Base-by-base conservation (phyloP, 2,888 invertebrate genomes). In the Pedicia rivosa region DNA sequence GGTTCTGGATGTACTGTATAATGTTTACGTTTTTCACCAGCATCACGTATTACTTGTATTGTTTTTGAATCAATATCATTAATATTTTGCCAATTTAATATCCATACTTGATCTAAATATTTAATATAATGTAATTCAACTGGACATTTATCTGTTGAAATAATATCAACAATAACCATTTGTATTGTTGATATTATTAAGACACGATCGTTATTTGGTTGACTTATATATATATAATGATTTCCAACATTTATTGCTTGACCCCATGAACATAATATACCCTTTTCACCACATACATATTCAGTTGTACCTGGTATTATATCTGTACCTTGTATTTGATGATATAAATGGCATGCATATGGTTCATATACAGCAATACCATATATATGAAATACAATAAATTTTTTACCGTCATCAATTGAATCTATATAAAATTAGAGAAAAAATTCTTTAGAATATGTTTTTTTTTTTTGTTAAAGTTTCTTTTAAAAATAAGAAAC, bases 361-460 rank as follows among this genome's bases (percentile, higher is more conserved):
- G 80, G 78, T 46, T 79, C 77, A 57, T 79, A 78, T 29, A 78
- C 69, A 2, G 75, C 73, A 47, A 79, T 72, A 17, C 81, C 81
- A 65, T 74, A 71, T 47, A 77, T 74, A 57, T 80, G 78, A 57
- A 80, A 80, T 9, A 78, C 75, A 51, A 79, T 73, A 57, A 80
- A 78, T 46, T 73, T 57, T 74, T 72, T 50, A 72, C 70, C 8
- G 24, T 25, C 10, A 25, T 24, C 22, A 15, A 22, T 2, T 22
- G n/a, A 24, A 10, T 20, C 8, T 20, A 20, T 20, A 6, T 20
- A 20, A 5, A 20, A 20, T 6, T 20, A 20, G 20, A 20, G 5
- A 20, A 8, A 49, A 53, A n/a, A n/a, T n/a, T n/a, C n/a, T n/a
- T n/a, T n/a, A n/a, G n/a, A n/a, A n/a, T n/a, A n/a, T n/a, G n/a